A percentile compares a stretch with the other conserved stretches of the same genome.
Evolutionary conservation across 2,888 invertebrate genomes (phyloP).

Genomic region (Melinaea marsaeus): DNA sequence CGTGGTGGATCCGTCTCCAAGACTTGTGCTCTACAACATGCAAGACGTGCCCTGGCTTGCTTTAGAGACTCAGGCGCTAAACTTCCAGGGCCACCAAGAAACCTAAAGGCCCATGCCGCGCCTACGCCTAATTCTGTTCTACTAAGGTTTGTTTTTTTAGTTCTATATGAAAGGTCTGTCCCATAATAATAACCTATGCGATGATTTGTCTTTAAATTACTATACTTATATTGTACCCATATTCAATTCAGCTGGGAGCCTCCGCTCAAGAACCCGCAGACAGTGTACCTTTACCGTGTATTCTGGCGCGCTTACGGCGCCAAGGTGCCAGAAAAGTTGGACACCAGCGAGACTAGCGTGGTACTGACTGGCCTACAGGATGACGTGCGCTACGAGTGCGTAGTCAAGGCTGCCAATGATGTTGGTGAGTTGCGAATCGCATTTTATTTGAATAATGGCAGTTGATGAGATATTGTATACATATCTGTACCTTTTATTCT

Average conservation of each 20-base stretch:
- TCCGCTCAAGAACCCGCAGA: constrained; percentile 88
- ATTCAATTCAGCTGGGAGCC: constrained; percentile 81
- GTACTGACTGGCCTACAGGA: constrained; percentile 84
- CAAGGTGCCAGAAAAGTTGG: constrained; percentile 81
- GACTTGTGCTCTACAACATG: constrained; percentile 85
- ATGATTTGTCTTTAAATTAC: neutral
- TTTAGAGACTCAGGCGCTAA: constrained; percentile 88
- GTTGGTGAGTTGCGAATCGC: constrained; percentile 69
- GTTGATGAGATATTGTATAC: neutral
- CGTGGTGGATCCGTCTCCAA: constrained; percentile 85
- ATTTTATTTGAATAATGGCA: neutral
- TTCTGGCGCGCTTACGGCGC: constrained; percentile 86
- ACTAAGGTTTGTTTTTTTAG: constrained; percentile 47
- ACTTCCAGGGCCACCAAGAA: constrained; percentile 86
- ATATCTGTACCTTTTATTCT: neutral
- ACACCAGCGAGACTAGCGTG: constrained; percentile 84
- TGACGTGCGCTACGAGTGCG: constrained; percentile 86
- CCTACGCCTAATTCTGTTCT: constrained; percentile 64
- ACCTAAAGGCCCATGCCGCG: constrained; percentile 59
- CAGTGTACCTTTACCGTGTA: constrained; percentile 89
- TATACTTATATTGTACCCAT: neutral
- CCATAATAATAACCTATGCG: neutral
- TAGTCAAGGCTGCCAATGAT: constrained; percentile 89
- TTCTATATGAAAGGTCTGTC: neutral
- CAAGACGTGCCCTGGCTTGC: constrained; percentile 86